These are phyloP conservation scores for Lepidocyrtinus sp. DNA, from an alignment of 2,888 invertebrate genomes.

Conservation along the genomic window DNA sequence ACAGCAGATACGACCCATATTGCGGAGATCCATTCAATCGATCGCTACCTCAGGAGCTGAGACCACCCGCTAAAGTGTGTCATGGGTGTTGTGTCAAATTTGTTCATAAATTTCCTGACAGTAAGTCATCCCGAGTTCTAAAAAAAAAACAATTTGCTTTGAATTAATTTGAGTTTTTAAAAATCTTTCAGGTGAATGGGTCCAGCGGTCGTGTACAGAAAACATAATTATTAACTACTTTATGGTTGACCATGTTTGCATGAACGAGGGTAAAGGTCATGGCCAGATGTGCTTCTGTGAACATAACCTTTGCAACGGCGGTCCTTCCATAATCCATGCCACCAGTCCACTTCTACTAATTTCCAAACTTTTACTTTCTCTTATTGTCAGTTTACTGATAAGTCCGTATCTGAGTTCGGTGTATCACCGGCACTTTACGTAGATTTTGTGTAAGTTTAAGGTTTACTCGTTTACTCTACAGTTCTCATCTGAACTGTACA, in stretches of 20 bases:
- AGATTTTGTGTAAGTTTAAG: constrained; percentile 1
- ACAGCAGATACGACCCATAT: constrained; percentile 90
- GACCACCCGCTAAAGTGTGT: constrained; percentile 90
- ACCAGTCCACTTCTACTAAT: constrained; percentile 36
- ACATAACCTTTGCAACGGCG: constrained; percentile 93
- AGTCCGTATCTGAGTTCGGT: constrained; percentile 24
- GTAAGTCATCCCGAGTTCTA: too few relatives aligned
- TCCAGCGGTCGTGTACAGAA: constrained; percentile 92
- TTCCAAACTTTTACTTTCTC: constrained; percentile 43
- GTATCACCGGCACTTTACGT: constrained; percentile 46
- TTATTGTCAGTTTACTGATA: constrained; percentile 33
- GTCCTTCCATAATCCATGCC: constrained; percentile 67
- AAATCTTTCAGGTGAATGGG: constrained; percentile 90
- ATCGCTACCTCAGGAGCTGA: constrained; percentile 88
- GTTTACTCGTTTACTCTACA: too few relatives aligned
- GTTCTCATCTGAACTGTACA: not conserved
- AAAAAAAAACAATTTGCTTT: too few relatives aligned
- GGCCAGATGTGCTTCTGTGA: constrained; percentile 99
- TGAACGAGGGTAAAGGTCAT: constrained; percentile 98
- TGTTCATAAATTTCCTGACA: constrained; percentile 80
- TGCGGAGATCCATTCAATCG: constrained; percentile 96
- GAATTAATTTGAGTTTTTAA: too few relatives aligned
- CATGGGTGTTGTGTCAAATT: constrained; percentile 96
- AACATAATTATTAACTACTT: constrained; percentile 95
- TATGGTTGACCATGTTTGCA: constrained; percentile 99